Evolutionary conservation across 2,888 invertebrate species (phyloP).

Genomic region (Maniola hyperantus): DNA sequence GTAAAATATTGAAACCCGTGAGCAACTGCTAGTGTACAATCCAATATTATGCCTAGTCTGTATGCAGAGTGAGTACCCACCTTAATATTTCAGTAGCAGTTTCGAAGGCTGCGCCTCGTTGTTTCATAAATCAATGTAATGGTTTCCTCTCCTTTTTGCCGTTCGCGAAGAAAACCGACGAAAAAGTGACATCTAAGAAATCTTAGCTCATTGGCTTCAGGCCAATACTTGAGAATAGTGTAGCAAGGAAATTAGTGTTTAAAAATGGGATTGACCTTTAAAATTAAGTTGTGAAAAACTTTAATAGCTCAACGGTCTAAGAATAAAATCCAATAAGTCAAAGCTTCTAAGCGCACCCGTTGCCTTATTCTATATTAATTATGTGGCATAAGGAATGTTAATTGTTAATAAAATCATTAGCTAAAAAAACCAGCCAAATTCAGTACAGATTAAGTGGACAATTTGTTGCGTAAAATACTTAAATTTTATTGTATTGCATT

Average conservation of each 20-base stretch:
- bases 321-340: too few relatives aligned
- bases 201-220: conserved; percentile 56
- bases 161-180: conserved; percentile 55
- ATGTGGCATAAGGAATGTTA: too few relatives aligned
- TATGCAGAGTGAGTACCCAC: conserved; percentile 21
- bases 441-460: too few relatives aligned
- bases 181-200: conserved; percentile 60
- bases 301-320: too few relatives aligned
- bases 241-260: neutral
- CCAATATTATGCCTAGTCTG: conserved; percentile 6
- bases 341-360: too few relatives aligned
- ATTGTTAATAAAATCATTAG: too few relatives aligned
- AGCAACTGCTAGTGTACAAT: neutral
- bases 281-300: neutral
- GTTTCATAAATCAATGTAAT: conserved; percentile 74
- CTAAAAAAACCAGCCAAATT: too few relatives aligned
- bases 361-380: too few relatives aligned
- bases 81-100: conserved; percentile 36
- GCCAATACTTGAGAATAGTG: conserved; percentile 53
- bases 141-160: conserved; percentile 66
- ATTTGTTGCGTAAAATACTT: too few relatives aligned
- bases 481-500: too few relatives aligned
- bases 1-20: neutral
- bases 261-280: neutral
- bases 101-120: conserved; percentile 38